A percentile compares a stretch with the other conserved stretches of the same genome.
Evolutionary conservation across 2,797 vertebrate species (phyloP).

Genomic region (Falco novaeseelandiae): DNA sequence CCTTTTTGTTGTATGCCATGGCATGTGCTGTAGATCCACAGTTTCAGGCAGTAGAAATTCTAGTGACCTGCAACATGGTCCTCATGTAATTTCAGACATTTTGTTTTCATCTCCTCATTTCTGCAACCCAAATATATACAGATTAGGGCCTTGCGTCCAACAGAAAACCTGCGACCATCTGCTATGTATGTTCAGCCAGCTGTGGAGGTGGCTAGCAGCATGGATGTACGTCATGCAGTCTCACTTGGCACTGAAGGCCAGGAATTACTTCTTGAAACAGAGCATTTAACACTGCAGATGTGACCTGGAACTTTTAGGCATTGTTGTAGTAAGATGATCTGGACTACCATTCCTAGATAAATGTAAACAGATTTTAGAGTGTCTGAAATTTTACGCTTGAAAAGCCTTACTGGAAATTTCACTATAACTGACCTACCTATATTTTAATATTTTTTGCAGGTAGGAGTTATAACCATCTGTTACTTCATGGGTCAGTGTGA

Average conservation of each 20-base stretch:
- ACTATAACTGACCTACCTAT: background rate
- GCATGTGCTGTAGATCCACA: background rate
- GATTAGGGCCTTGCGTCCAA: background rate
- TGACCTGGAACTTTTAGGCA: background rate
- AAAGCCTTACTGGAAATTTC: background rate
- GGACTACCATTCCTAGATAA: background rate
- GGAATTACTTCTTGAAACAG: background rate
- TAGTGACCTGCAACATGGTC: background rate
- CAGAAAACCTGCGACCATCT: background rate
- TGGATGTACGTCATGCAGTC: too few relatives aligned
- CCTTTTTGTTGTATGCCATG: background rate
- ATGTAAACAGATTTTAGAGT: background rate
- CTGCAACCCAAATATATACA: background rate
- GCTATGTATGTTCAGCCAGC: background rate
- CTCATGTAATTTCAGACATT: background rate
- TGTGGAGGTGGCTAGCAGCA: background rate
- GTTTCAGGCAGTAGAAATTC: background rate
- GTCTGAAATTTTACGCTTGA: background rate
- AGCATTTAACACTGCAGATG: background rate
- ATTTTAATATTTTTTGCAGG: background rate
- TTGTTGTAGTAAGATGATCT: background rate
- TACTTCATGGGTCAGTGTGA: background rate
- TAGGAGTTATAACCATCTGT: background rate
- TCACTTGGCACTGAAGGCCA: background rate
- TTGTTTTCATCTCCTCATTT: background rate